Conservation (phyloP, 2,888 invertebrate genomes). For the Macrosiphum euphorbiae region DNA sequence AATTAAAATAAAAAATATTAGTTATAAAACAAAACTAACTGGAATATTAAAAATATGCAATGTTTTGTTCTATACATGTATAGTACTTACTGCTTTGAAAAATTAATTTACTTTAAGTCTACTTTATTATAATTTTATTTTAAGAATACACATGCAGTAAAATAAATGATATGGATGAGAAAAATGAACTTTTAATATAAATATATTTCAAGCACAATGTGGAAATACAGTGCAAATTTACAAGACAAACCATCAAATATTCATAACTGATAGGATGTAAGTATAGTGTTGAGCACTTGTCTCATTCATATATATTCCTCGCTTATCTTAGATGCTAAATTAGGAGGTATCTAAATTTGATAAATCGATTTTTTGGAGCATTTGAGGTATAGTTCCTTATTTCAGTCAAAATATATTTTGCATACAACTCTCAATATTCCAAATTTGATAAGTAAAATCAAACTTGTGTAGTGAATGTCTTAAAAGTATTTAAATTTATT, state of each 20-base stretch:
- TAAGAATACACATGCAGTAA: neutral
- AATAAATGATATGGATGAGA: neutral
- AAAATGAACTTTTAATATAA: neutral
- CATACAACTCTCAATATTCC: neutral
- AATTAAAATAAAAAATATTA: conserved; percentile 60
- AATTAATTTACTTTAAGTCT: neutral
- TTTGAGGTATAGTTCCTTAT: neutral
- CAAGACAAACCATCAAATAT: neutral
- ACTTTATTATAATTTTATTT: neutral
- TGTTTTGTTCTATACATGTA: neutral
- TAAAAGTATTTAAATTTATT: neutral
- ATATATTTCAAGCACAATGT: neutral
- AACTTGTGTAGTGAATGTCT: neutral
- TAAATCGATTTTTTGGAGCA: neutral
- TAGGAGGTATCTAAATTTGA: neutral
- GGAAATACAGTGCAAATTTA: neutral
- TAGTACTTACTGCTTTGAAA: neutral
- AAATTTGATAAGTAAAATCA: neutral
- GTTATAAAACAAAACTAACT: neutral
- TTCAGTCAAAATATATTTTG: neutral
- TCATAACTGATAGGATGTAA: neutral
- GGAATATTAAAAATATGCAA: neutral
- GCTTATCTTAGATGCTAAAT: neutral
- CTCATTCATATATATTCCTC: neutral
- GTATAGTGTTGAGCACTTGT: neutral